These are phyloP conservation scores for Actias luna DNA, from an alignment of 2,888 invertebrate species.

Conservation along the genomic window DNA sequence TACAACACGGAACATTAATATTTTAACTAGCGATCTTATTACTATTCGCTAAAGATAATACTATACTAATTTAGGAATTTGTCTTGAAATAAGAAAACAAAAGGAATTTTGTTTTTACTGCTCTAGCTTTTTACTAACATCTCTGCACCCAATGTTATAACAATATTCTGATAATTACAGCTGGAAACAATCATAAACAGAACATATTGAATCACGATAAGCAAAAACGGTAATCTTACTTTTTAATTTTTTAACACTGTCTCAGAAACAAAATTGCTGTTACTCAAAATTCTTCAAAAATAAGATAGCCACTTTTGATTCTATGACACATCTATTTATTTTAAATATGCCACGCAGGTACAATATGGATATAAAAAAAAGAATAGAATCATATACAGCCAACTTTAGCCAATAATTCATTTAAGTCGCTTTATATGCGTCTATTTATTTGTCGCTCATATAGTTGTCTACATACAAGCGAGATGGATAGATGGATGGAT, in stretches of 20 bases:
- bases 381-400: not conserved
- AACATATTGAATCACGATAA: too few species aligned
- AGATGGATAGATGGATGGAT: not conserved
- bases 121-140: not conserved
- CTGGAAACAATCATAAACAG: not conserved
- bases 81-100: not conserved
- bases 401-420: not conserved
- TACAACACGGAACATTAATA: slow-evolving; percentile 58
- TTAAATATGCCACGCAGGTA: not conserved
- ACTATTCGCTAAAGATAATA: not conserved
- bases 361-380: too few species aligned
- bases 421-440: not conserved
- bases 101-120: not conserved
- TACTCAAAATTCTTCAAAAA: too few species aligned
- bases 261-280: too few species aligned
- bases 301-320: too few species aligned
- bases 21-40: slow-evolving; percentile 14
- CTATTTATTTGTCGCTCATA: not conserved
- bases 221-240: too few species aligned
- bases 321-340: too few species aligned
- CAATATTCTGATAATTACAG: not conserved
- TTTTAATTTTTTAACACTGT: too few species aligned
- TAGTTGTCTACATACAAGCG: not conserved
- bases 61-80: not conserved
- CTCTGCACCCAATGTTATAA: not conserved